These are phyloP conservation scores for Globodera rostochiensis DNA, from an alignment of 1,140 invertebrate species.

Conservation along the genomic window DNA sequence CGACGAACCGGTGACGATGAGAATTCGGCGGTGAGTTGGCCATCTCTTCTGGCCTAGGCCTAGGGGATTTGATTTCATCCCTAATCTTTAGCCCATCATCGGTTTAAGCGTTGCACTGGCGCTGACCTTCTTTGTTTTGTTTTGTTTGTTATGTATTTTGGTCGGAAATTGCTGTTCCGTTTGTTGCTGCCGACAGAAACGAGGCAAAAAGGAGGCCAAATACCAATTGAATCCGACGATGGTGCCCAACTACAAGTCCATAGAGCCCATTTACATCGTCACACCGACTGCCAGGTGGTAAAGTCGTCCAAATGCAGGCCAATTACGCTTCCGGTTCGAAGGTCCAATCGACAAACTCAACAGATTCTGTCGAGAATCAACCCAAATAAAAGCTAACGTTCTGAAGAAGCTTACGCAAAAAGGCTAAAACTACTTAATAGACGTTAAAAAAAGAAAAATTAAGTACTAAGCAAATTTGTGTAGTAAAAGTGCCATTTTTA, in stretches of 20 bases:
- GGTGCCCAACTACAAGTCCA: constrained; percentile 39
- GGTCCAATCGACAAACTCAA: too few species aligned
- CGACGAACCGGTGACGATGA: constrained; percentile 23
- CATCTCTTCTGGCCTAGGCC: constrained; percentile 11
- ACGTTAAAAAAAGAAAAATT: too few species aligned
- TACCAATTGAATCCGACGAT: constrained; percentile 35
- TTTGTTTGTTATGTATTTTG: constrained; percentile 28
- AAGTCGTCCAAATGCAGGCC: neutral
- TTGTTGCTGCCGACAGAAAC: constrained; percentile 21
- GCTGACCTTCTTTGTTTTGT: constrained; percentile 31
- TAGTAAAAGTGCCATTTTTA: too few species aligned
- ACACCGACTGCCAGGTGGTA: constrained; percentile 29
- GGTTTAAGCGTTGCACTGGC: constrained; percentile 34
- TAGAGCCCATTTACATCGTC: constrained; percentile 43
- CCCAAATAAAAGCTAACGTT: too few species aligned
- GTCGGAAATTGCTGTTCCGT: constrained; percentile 36
- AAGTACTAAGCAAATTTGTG: too few species aligned
- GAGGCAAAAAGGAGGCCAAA: constrained; percentile 15
- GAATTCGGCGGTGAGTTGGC: constrained; percentile 35
- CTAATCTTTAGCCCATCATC: constrained; percentile 32
- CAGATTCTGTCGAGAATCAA: too few species aligned
- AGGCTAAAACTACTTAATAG: too few species aligned
- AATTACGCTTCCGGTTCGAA: too few species aligned
- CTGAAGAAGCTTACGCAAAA: too few species aligned
- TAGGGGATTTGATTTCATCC: neutral